Conservation (phyloP, 2,888 invertebrate genomes). For the Callosobruchus maculatus region DNA sequence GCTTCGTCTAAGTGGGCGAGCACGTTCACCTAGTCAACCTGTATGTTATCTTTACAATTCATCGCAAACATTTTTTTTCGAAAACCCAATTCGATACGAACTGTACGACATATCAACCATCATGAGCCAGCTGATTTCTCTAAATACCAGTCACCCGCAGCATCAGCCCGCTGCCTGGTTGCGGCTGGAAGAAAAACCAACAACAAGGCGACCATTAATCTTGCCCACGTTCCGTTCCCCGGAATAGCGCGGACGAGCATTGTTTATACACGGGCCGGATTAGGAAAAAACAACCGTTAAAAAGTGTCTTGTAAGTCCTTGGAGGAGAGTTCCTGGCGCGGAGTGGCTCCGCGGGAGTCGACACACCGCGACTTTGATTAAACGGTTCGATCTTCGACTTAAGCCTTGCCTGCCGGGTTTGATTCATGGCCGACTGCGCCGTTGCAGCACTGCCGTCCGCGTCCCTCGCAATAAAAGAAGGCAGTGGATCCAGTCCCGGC, state of each 20-base stretch:
- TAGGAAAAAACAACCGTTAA: conserved; percentile 12
- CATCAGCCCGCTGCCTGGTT: neutral
- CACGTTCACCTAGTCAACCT: no score
- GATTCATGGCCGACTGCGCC: conserved; percentile 46
- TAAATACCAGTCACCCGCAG: neutral
- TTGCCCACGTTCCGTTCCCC: conserved; percentile 8
- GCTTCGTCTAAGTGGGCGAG: no score
- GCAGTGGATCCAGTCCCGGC: no score
- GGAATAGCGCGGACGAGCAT: conserved; percentile 7
- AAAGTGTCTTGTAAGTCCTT: conserved; percentile 22
- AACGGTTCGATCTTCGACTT: conserved; percentile 47
- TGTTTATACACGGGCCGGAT: conserved; percentile 13
- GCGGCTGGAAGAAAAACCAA: neutral
- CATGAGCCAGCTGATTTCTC: neutral
- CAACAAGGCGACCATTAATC: neutral
- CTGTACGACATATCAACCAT: neutral
- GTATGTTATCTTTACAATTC: no score
- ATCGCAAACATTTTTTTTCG: no score
- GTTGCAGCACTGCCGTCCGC: no score
- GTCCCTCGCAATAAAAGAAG: conserved; percentile 37
- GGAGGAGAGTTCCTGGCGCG: conserved; percentile 30
- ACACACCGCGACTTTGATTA: conserved; percentile 47
- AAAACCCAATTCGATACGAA: no score
- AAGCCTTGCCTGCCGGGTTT: conserved; percentile 40
- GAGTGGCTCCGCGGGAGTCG: conserved; percentile 45